Evolutionary conservation across 2,797 vertebrate genomes (phyloP), one percentile per base, ranked within the genome.

Genomic region (Xenopus petersii): DNA sequence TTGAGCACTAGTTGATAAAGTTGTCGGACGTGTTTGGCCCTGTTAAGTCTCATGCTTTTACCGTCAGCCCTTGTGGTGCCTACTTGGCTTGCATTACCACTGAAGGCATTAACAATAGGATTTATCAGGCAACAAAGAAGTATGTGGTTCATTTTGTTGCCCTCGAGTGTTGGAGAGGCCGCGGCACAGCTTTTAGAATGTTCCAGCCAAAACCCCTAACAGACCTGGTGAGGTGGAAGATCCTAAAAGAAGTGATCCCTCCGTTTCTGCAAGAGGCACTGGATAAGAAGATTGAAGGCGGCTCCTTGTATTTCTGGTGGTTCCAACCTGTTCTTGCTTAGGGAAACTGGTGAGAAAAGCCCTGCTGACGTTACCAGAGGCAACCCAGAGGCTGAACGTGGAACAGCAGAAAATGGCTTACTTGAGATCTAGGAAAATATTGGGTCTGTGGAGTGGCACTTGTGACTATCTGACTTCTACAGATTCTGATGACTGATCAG

Each of bases 111-210:
- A 83, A 85, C 9, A 92, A 90, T 0, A 87, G 91, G n/a, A 86
- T 91, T 56, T 96, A 98, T 67, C 92, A 95, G 0, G 79, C 91
- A 0, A 87, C 79, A 81, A 94, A 90, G 55, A 94, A 80, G 75
- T 95, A 95, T 83, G 89, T 92, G 79, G 93, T 98, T 10, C 91
- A 97, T 84, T 96, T 98, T 64, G 85, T 98, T 10, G 91, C 93
- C 0, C 90, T 98, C 30, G 83, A 93, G 93, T 0, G 92, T 95
- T 0, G 93, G 95, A 73, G 90, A 89, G 15, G 96, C 95, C 0
- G 93, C 92, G 0, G 84, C 88, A 0, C 89, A 95, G 81, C 90
- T 98, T 48, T 85, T 98, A 48, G 93, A 93, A 30, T 94, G 95
- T 3, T 87, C 94, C 0, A 77, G 85, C 0, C 95, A 95, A 78